Evolutionary conservation across 2,797 vertebrate species (phyloP).

Genomic region (Platalea minor): DNA sequence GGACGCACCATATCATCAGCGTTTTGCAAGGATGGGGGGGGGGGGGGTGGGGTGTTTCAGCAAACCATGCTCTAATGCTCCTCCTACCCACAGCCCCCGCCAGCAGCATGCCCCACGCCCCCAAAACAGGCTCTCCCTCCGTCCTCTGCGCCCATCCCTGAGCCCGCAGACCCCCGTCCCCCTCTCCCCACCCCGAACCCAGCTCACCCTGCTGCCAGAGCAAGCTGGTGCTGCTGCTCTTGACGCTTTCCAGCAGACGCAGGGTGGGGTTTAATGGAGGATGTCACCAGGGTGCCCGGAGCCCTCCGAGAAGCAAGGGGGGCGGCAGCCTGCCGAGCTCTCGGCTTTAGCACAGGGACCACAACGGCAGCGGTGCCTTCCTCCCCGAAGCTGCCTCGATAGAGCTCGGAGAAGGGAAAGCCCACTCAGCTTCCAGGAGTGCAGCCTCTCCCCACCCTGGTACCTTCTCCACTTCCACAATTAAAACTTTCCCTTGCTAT

Average conservation of each 20-base stretch:
- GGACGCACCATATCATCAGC: not conserved
- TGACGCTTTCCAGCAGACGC: not conserved
- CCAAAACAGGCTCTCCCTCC: not conserved
- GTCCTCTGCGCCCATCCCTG: rapidly evolving
- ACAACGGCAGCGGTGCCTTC: not conserved
- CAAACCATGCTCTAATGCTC: not conserved
- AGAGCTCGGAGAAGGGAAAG: not conserved
- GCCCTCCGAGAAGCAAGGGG: not conserved
- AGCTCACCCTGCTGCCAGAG: not conserved
- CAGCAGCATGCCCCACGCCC: not conserved
- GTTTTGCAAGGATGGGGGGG: not conserved
- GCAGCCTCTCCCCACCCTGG: not conserved
- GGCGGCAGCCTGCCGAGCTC: not conserved
- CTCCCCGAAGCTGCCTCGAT: rapidly evolving
- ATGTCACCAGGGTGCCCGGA: not conserved
- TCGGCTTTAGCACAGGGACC: not conserved
- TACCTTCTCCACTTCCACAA: not conserved
- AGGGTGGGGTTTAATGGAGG: not conserved
- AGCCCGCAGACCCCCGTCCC: not conserved
- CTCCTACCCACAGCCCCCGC: not conserved
- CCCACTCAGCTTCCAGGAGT: not conserved
- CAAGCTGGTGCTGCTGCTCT: not conserved
- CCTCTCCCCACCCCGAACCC: not conserved
- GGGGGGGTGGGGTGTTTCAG: not conserved
- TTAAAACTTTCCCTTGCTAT: not conserved